Base-by-base conservation (phyloP, 2,797 vertebrate genomes). In the Propithecus deckenii region DNA sequence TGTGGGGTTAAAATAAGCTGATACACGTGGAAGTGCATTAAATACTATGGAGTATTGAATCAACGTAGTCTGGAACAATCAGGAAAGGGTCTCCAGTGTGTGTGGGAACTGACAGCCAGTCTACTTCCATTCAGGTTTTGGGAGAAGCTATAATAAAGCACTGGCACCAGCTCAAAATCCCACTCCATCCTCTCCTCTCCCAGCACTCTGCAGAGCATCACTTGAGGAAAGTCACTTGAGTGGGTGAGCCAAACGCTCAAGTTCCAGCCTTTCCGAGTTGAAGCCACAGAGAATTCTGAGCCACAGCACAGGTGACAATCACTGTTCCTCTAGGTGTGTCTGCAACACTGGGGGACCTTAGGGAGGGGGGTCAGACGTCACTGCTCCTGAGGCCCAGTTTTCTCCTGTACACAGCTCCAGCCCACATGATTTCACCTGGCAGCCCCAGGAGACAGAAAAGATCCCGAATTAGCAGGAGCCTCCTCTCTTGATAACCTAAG, bases 161-260 rank as follows among this genome's bases (percentile, higher is more conserved):
- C 90, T 97, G 96, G 97, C 95, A 97, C 78, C 89, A 86, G 93
- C 95, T 98, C 97, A 98, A 97, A 98, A 98, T 89, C 97, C 98
- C 94, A 96, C 97, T 96, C 91, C 88, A 75, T 91, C 95, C 97
- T 96, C 5, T 63, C 93, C 96, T 95, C 96, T 98, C 97, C 96
- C 90, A 96, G 96, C 85, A 97, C 50, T 95, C 97, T 96, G 83
- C 91, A 96, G 97, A 97, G 98, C 97, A 97, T 95, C 92, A 97
- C 95, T 96, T 43, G 80, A 95, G 85, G 89, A 95, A 98, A 97
- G 96, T 98, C 97, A 97, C 97, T 94, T 96, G 97, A 65, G n/a
- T 93, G 97, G 96, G 96, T 95, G 76, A 98, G 90, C 92, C 97
- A 97, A 96, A 98, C 91, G 92, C 97, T 98, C 97, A 75, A 80